Conservation (phyloP, 1,140 invertebrate genomes). For the Halictus rubicundus region DNA sequence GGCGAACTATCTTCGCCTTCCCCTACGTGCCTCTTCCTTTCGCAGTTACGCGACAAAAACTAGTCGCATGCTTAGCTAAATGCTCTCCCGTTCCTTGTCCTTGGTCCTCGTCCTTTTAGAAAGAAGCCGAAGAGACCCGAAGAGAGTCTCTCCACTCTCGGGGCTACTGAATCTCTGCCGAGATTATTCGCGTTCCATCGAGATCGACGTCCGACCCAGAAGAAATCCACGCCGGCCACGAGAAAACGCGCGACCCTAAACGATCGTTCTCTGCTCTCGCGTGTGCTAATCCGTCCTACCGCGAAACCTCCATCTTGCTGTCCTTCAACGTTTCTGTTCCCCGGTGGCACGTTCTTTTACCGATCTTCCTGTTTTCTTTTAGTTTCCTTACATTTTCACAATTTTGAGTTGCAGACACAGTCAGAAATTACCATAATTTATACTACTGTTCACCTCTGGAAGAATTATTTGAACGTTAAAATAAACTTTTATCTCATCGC, state of each 20-base stretch:
- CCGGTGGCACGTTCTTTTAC: too few relatives aligned
- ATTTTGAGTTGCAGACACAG: too few relatives aligned
- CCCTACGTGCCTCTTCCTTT: conserved; percentile 62
- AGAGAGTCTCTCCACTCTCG: conserved; percentile 6
- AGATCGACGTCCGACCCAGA: conserved; percentile 33
- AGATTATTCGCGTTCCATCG: conserved; percentile 28
- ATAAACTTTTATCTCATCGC: too few relatives aligned
- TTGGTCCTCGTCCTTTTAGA: conserved; percentile 66
- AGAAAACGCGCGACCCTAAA: not conserved
- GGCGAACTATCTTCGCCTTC: conserved; percentile 53
- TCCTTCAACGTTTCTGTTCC: too few relatives aligned
- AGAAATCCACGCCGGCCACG: not conserved
- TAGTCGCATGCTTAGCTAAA: conserved; percentile 79
- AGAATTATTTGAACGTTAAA: too few relatives aligned
- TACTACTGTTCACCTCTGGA: too few relatives aligned
- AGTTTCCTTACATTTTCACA: too few relatives aligned
- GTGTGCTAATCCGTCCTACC: too few relatives aligned
- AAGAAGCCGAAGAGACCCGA: conserved; percentile 40
- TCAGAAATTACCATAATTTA: too few relatives aligned
- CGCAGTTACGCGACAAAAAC: conserved; percentile 75
- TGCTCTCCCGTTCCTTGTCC: conserved; percentile 69
- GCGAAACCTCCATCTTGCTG: too few relatives aligned
- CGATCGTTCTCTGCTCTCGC: too few relatives aligned
- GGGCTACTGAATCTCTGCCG: conserved; percentile 18
- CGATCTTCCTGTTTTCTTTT: too few relatives aligned